Evolutionary conservation across 2,113 vertebrate species (phyloP).

Genomic region (Pipa parva): DNA sequence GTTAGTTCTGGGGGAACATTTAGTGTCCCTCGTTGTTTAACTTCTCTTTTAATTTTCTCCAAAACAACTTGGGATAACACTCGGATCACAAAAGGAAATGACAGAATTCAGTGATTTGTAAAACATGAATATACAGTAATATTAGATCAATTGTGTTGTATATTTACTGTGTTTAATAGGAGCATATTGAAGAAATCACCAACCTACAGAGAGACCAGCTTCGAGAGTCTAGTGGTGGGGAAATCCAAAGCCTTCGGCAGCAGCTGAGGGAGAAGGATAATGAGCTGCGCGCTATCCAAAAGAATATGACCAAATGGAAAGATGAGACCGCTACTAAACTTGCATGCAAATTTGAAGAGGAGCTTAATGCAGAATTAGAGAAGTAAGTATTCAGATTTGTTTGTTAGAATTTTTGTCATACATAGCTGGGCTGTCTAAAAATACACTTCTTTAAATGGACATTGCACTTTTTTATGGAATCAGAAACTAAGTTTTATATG

Average conservation of each 20-base stretch:
- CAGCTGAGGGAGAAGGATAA: constrained; percentile 61
- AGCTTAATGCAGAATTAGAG: constrained; percentile 60
- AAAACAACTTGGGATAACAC: too few species aligned
- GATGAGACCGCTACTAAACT: constrained; percentile 59
- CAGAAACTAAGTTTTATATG: too few species aligned
- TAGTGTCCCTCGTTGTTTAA: too few species aligned
- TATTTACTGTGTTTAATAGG: constrained; percentile 50
- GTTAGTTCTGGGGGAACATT: too few species aligned
- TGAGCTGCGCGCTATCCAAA: constrained; percentile 61
- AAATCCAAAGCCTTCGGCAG: constrained; percentile 48
- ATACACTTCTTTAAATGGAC: too few species aligned
- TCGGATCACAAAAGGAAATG: too few species aligned
- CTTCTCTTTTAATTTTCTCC: too few species aligned
- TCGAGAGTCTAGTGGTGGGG: constrained; percentile 39
- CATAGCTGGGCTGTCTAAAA: too few species aligned
- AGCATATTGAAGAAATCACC: constrained; percentile 67
- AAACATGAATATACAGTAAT: too few species aligned
- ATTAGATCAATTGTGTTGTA: too few species aligned
- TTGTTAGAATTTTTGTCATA: too few species aligned
- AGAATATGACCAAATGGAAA: constrained; percentile 62
- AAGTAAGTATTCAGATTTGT: constrained; percentile 56
- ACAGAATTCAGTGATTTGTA: background rate
- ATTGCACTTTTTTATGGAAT: too few species aligned
- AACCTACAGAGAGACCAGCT: constrained; percentile 48
- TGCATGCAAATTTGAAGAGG: constrained; percentile 60